Percentiles rank a stretch among this genome's conserved stretches.
Conservation (phyloP, 2,888 invertebrate genomes). For the Andrena bucephala region DNA sequence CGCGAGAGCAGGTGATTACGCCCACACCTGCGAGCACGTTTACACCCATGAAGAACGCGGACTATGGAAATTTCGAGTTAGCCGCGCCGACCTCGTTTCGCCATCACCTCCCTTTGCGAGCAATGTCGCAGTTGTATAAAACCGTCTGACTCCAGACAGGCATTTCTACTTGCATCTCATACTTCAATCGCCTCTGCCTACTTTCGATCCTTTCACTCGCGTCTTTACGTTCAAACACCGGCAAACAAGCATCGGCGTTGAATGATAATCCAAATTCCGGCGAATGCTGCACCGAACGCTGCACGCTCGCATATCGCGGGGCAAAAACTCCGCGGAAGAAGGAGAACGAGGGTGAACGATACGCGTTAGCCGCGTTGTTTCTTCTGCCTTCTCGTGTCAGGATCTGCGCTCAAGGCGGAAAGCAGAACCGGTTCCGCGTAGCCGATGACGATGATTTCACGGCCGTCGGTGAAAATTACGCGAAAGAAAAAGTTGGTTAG, state of each 20-base stretch:
- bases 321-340: conserved; percentile 35
- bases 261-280: conserved; percentile 36
- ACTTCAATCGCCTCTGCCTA: no score
- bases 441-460: conserved; percentile 67
- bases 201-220: no score
- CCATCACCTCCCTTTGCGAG: neutral
- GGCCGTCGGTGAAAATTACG: conserved; percentile 68
- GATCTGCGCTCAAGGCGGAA: conserved; percentile 8
- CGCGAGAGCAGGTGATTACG: conserved; percentile 80
- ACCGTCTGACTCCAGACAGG: no score
- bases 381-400: conserved; percentile 25
- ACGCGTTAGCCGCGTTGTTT: conserved; percentile 43
- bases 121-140: no score
- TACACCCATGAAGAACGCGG: conserved; percentile 27
- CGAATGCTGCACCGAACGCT: neutral
- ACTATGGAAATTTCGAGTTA: neutral
- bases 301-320: neutral
- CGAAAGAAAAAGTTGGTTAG: conserved; percentile 58
- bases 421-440: conserved; percentile 61
- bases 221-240: no score
- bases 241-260: neutral
- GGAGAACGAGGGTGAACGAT: conserved; percentile 29
- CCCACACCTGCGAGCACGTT: conserved; percentile 75
- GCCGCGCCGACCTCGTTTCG: conserved; percentile 5
- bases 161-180: no score